A percentile compares a stretch with the other conserved stretches of the same genome.
Evolutionary conservation across 2,113 vertebrate genomes (phyloP).

Genomic region (Zosterops pallidus): DNA sequence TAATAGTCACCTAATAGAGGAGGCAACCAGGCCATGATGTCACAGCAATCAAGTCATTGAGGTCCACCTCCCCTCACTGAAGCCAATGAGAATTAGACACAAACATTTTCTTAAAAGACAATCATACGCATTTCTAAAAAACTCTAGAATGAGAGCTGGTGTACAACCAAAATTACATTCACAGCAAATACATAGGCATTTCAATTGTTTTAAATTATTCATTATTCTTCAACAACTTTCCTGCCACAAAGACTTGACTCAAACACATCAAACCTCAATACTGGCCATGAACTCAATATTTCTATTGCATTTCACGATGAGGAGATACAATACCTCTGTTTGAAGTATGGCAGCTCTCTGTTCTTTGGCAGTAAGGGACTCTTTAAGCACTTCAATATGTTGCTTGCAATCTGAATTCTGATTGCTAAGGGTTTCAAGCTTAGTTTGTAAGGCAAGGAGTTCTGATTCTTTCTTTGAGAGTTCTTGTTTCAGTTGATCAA

Average conservation of each 20-base stretch:
- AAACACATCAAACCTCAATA: neutral
- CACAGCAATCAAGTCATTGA: neutral
- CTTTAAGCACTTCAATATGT: conserved; percentile 99
- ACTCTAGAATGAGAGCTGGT: neutral
- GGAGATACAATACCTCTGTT: conserved; percentile 87
- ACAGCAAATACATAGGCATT: neutral
- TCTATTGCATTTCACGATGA: neutral
- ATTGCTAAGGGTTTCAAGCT: conserved; percentile 98
- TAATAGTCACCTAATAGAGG: neutral
- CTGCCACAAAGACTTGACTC: neutral
- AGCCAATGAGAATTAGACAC: neutral
- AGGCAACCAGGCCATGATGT: neutral
- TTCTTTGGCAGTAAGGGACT: conserved; percentile 99
- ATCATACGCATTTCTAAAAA: neutral
- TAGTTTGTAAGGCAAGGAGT: conserved; percentile 98
- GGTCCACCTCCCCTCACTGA: neutral
- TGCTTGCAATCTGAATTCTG: conserved; percentile 99
- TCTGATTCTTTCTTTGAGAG: conserved; percentile 98
- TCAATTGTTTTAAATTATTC: neutral
- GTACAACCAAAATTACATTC: neutral
- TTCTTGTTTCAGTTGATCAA: conserved; percentile 97
- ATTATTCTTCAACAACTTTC: neutral
- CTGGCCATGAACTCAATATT: neutral
- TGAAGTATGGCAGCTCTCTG: conserved; percentile 99
- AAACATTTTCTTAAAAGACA: neutral